phyloP scores from a whole-genome alignment of 2,113 vertebrate genomes.

The Pardalotus punctatus region DNA sequence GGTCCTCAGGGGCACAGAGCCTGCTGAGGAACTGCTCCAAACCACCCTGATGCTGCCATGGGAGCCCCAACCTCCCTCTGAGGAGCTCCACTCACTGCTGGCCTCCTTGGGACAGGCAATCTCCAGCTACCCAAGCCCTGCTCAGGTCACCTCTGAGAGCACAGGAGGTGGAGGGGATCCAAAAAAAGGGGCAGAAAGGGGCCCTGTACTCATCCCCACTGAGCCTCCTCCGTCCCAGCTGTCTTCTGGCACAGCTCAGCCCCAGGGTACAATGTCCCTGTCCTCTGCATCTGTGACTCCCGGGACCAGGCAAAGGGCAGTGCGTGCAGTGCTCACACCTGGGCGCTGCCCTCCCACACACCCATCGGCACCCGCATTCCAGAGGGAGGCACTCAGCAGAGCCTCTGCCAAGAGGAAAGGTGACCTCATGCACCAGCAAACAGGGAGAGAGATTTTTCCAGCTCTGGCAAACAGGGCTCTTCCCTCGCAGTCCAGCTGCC shows the following conservation, averaged over 20 bases:
- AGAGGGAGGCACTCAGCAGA: background rate
- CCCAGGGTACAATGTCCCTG: background rate
- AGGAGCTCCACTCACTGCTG: background rate
- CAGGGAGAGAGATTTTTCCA: background rate
- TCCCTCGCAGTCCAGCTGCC: background rate
- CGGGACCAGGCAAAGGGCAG: background rate
- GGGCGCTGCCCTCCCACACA: background rate
- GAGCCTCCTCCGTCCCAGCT: background rate
- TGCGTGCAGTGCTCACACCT: background rate
- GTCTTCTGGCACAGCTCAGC: background rate
- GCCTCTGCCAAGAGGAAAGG: background rate
- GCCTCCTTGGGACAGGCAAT: background rate
- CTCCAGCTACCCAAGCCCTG: background rate
- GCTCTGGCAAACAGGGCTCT: fast-evolving
- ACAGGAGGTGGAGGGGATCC: background rate
- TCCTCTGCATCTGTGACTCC: background rate
- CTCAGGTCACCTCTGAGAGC: background rate
- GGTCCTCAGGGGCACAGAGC: background rate
- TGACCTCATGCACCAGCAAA: background rate
- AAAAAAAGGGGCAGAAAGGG: background rate
- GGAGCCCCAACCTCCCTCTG: background rate
- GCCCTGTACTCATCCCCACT: fast-evolving
- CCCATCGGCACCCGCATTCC: background rate
- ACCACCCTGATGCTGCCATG: background rate
- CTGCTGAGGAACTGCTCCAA: background rate